phyloP scores from a whole-genome alignment of 2,888 invertebrate genomes.

The Macaria notata region DNA sequence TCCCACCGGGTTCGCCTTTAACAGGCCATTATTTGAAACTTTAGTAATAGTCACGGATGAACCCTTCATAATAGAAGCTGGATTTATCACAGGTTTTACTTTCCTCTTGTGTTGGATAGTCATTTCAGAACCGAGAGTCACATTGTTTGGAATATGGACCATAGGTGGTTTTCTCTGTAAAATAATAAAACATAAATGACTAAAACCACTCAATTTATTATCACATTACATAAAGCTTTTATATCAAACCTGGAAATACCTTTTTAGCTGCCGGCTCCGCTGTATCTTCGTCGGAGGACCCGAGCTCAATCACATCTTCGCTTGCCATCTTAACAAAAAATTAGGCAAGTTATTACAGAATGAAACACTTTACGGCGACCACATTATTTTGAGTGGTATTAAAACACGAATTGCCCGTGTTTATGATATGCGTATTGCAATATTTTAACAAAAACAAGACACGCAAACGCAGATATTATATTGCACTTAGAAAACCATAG shows the following conservation, averaged over 20 bases:
- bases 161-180: conserved; percentile 69
- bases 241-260: conserved; percentile 38
- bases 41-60: conserved; percentile 43
- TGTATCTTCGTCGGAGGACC: conserved; percentile 71
- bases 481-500: too few species aligned
- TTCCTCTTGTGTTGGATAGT: conserved; percentile 53
- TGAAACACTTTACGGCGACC: too few species aligned
- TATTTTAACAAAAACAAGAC: too few species aligned
- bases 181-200: conserved; percentile 10
- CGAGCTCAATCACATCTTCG: conserved; percentile 73
- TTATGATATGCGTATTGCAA: too few species aligned
- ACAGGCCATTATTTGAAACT: conserved; percentile 19
- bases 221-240: too few species aligned
- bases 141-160: conserved; percentile 65
- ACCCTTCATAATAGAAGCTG: conserved; percentile 33
- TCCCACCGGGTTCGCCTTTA: too few species aligned
- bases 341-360: too few species aligned
- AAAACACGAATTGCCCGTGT: too few species aligned
- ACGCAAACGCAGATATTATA: too few species aligned
- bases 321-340: conserved; percentile 53
- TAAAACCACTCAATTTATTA: background rate
- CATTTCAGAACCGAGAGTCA: conserved; percentile 43
- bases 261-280: conserved; percentile 64
- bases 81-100: conserved; percentile 31
- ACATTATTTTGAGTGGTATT: too few species aligned